phyloP scores from a whole-genome alignment of 2,797 vertebrate genomes.

The Sphaeramia orbicularis region DNA sequence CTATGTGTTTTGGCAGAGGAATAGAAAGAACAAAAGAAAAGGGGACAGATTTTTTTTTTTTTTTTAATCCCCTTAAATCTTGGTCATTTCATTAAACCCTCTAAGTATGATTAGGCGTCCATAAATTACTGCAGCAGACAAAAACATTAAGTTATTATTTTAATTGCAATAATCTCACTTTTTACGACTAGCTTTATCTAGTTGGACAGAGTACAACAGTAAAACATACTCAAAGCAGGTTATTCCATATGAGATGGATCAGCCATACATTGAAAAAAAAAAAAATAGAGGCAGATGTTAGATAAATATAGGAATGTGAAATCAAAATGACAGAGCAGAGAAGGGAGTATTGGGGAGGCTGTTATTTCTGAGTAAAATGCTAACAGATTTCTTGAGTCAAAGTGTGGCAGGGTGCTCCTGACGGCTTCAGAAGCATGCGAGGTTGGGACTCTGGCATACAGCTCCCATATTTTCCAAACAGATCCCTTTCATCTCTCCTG shows the following conservation, averaged over 20 bases:
- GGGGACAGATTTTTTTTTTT: slow-evolving; percentile 7
- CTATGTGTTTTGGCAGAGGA: slow-evolving; percentile 62
- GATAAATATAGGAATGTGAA: slow-evolving; percentile 80
- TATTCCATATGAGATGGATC: slow-evolving; percentile 55
- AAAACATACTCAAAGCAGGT: slow-evolving; percentile 47
- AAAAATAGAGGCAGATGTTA: slow-evolving; percentile 64
- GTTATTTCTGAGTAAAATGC: slow-evolving; percentile 77
- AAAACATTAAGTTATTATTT: slow-evolving; percentile 39
- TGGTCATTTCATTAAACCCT: slow-evolving; percentile 28
- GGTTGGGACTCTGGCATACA: slow-evolving; percentile 37
- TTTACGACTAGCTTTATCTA: slow-evolving; percentile 6
- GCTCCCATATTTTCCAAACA: slow-evolving; percentile 43
- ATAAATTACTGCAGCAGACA: slow-evolving; percentile 40
- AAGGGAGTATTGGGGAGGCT: slow-evolving; percentile 63
- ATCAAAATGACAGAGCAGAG: slow-evolving; percentile 77
- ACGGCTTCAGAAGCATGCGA: slow-evolving; percentile 40
- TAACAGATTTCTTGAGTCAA: slow-evolving; percentile 78
- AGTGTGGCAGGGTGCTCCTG: slow-evolving; percentile 53
- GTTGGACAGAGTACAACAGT: not conserved
- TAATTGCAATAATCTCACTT: slow-evolving; percentile 48
- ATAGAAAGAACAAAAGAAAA: slow-evolving; percentile 52
- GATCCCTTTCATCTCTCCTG: slow-evolving; percentile 54
- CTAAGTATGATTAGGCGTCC: slow-evolving; percentile 19
- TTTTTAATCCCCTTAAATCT: slow-evolving; percentile 52
- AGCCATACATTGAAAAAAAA: slow-evolving; percentile 34